Evolutionary conservation across 2,888 invertebrate species (phyloP), one percentile per base, ranked within the genome.

Genomic region (Sericinus montela): DNA sequence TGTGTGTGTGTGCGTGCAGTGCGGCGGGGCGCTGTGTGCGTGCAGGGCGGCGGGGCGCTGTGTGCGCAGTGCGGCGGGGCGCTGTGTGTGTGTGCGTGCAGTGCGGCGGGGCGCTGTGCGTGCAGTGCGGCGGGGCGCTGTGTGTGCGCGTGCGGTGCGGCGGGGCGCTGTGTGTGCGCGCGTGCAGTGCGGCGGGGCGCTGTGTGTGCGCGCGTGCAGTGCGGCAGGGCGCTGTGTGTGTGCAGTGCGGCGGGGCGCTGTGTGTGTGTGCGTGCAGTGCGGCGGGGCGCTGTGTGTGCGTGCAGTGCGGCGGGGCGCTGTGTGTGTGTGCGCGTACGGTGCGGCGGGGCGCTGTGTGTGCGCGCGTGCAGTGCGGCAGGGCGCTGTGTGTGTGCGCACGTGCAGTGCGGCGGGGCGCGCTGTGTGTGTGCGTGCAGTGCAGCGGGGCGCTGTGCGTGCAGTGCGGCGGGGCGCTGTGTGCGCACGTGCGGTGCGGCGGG

Each of bases 161-260:
- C 94, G 54, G 91, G 90, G 76, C 95, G 95, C n/a, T n/a, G n/a
- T n/a, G n/a, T n/a, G n/a, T n/a, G 39, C 95, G 95, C 71, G 94
- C 92, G 57, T 95, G 86, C 49, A 95, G 62, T 14, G 90, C 89
- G 10, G 89, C 80, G 0, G 92, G 91, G 16, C 78, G 76, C 1
- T n/a, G n/a, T n/a, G n/a, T n/a, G n/a, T n/a, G n/a, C n/a, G 2
- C 75, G 72, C 19, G 63, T 63, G 86, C 49, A 95, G 62, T 14
- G 90, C 89, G n/a, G 89, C 80, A 0, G 92, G 90, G 16, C 78
- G 76, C 1, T 91, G 4, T 29, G 29, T 9, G 11, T 79, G 57
- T 93, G 89, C 75, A 93, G 93, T n/a, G 53, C 91, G 87, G 60
- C 91, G 85, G 39, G 92, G 90, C 45, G 92, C 80, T 11, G 92